A percentile compares a stretch with the other conserved stretches of the same genome.
Evolutionary conservation across 92 coral and sea anemone species (phyloP).

Genomic region (Bergia sp.): DNA sequence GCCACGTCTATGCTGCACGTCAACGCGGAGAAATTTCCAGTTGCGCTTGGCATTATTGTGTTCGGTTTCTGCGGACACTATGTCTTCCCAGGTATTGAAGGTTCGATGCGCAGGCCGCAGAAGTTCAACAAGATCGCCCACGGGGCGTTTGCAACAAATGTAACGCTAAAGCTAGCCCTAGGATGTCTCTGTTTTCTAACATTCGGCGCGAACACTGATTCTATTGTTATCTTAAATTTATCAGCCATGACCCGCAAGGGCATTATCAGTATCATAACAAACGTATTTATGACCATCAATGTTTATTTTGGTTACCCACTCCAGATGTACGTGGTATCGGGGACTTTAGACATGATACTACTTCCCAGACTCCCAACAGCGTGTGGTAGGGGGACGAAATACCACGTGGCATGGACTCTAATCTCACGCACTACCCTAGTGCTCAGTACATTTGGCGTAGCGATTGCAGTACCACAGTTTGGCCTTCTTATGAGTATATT

Average conservation of each 20-base stretch:
- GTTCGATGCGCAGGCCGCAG: constrained; percentile 75
- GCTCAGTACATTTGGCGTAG: constrained; percentile 67
- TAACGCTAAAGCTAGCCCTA: constrained; percentile 55
- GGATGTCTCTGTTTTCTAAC: constrained; percentile 70
- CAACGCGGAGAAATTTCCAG: constrained; percentile 56
- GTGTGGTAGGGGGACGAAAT: constrained; percentile 51
- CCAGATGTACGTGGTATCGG: constrained; percentile 77
- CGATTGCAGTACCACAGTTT: constrained; percentile 79
- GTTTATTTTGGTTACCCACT: constrained; percentile 76
- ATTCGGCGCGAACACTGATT: constrained; percentile 61
- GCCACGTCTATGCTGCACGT: constrained; percentile 55
- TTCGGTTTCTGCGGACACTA: constrained; percentile 75
- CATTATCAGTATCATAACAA: constrained; percentile 55
- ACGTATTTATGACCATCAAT: constrained; percentile 62
- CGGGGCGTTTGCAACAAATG: constrained; percentile 61
- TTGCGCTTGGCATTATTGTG: constrained; percentile 71
- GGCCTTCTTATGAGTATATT: constrained; percentile 80
- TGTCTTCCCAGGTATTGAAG: constrained; percentile 83
- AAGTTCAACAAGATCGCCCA: constrained; percentile 67
- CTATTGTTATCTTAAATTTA: constrained; percentile 66
- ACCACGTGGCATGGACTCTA: constrained; percentile 57
- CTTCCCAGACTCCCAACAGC: constrained; percentile 63
- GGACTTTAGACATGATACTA: constrained; percentile 63
- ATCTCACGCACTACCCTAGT: constrained; percentile 57
- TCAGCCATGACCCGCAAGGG: constrained; percentile 47